Evolutionary conservation across 1,140 invertebrate genomes (phyloP).

Genomic region (Sitodiplosis mosellana): DNA sequence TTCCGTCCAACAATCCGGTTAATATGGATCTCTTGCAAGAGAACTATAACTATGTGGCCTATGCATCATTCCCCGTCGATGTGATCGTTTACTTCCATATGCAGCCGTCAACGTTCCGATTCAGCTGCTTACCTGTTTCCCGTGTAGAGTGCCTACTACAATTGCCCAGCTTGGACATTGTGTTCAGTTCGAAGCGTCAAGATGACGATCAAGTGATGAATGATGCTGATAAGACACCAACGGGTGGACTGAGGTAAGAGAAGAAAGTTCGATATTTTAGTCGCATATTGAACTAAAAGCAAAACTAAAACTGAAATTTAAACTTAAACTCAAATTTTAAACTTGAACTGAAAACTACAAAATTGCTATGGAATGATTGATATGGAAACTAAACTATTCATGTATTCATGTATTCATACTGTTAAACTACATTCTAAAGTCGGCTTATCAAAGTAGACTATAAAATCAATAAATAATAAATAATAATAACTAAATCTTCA

Average conservation of each 20-base stretch:
- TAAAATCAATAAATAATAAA: no score
- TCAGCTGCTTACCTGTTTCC: constrained; percentile 88
- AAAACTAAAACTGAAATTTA: no score
- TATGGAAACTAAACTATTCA: no score
- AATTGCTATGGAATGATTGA: no score
- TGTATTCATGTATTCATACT: no score
- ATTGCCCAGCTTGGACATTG: constrained; percentile 83
- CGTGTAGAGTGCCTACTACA: constrained; percentile 91
- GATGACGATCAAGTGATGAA: constrained; percentile 33
- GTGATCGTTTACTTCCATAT: constrained; percentile 97
- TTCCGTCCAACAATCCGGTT: constrained; percentile 18
- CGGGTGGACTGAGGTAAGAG: constrained; percentile 1
- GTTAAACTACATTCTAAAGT: no score
- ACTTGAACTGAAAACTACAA: no score
- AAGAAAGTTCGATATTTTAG: background rate
- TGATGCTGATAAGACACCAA: background rate
- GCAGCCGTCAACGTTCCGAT: constrained; percentile 89
- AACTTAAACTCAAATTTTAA: no score
- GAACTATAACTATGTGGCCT: constrained; percentile 50
- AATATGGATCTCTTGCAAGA: constrained; percentile 36
- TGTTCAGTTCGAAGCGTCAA: constrained; percentile 78
- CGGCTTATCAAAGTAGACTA: no score
- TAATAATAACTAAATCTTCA: background rate
- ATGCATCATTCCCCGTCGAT: constrained; percentile 92
- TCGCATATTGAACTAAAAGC: background rate